These are phyloP conservation scores for Mobula birostris DNA, from an alignment of 2,113 vertebrate genomes.

Conservation along the genomic window DNA sequence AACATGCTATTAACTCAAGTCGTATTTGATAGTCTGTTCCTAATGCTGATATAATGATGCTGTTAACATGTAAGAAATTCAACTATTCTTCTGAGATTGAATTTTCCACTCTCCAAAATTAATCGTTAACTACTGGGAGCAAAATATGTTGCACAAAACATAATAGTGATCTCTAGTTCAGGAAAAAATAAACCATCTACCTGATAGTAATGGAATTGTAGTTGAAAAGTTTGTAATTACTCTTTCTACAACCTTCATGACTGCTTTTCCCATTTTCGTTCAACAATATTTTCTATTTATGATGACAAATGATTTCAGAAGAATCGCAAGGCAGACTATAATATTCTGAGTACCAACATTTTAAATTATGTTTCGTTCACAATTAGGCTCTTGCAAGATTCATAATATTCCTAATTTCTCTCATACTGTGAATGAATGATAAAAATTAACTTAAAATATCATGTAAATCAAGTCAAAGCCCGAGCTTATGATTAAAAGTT, in stretches of 20 bases:
- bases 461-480: neutral
- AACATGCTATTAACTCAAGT: neutral
- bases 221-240: neutral
- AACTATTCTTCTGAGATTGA: neutral
- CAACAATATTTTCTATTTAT: neutral
- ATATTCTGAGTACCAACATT: neutral
- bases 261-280: neutral
- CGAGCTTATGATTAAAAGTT: neutral
- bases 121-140: neutral
- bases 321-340: neutral
- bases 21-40: neutral
- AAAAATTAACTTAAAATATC: neutral
- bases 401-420: neutral
- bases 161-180: neutral
- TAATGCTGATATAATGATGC: neutral
- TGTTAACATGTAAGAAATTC: neutral
- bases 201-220: neutral
- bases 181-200: neutral
- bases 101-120: neutral
- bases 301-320: neutral
- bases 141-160: neutral
- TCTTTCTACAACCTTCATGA: neutral
- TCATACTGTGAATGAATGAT: neutral
- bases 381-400: neutral
- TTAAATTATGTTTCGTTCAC: neutral